Evolutionary conservation across 1,140 invertebrate genomes (phyloP).

Genomic region (Hyphantria cunea): DNA sequence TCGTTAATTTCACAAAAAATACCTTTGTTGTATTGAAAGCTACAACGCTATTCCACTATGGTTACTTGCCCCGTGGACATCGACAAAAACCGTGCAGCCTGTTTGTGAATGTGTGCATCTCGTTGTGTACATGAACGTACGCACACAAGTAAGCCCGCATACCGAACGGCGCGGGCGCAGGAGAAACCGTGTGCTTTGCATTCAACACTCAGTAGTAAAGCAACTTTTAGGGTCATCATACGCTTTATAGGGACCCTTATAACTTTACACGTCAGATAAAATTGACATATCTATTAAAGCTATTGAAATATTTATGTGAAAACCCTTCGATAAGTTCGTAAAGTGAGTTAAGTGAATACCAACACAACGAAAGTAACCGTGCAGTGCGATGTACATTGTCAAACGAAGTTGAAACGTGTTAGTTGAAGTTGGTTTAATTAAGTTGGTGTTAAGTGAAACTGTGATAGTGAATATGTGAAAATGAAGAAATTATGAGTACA

Average conservation of each 20-base stretch:
- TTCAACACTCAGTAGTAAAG: constrained; percentile 72
- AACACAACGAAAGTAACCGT: constrained; percentile 26
- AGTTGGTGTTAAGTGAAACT: constrained; percentile 41
- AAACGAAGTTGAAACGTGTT: constrained; percentile 35
- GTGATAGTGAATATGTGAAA: constrained; percentile 33
- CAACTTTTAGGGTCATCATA: constrained; percentile 76
- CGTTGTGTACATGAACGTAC: constrained; percentile 37
- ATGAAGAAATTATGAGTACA: constrained; percentile 26
- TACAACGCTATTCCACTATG: constrained; percentile 53
- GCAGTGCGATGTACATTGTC: constrained; percentile 28
- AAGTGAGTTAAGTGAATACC: constrained; percentile 24
- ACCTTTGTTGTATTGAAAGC: constrained; percentile 33
- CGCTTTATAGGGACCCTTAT: constrained; percentile 61
- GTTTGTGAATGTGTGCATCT: constrained; percentile 48
- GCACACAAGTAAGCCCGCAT: constrained; percentile 60
- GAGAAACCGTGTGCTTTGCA: constrained; percentile 73
- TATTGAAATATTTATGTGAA: constrained; percentile 25
- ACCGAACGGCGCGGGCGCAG: constrained; percentile 68
- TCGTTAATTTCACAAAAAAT: constrained; percentile 25
- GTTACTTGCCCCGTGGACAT: constrained; percentile 80
- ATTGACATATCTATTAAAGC: constrained; percentile 39
- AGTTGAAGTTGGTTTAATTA: constrained; percentile 38
- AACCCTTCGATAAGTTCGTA: not conserved
- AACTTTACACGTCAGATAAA: constrained; percentile 45
- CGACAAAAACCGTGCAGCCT: constrained; percentile 79